Conservation (phyloP, 2,113 vertebrate genomes). For the Otocyon megalotis region DNA sequence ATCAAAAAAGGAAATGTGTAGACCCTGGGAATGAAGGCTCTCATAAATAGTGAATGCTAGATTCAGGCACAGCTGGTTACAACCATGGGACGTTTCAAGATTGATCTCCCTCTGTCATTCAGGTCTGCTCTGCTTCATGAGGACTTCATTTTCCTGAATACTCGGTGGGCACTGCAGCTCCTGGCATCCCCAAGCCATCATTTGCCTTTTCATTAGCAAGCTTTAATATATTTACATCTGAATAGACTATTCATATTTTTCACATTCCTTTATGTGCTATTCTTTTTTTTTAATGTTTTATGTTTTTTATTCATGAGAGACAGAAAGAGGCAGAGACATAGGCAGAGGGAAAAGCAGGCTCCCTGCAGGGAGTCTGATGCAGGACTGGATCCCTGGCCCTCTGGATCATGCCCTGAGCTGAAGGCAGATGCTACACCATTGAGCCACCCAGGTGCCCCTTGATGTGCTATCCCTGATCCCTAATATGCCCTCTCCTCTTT, state of each 20-base stretch:
- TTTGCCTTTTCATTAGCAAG: neutral
- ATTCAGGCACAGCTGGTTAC: neutral
- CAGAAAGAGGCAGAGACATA: too few species aligned
- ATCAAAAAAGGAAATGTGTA: neutral
- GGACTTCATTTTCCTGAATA: neutral
- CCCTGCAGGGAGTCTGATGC: too few species aligned
- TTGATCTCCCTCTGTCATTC: neutral
- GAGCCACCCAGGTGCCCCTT: neutral
- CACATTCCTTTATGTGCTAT: neutral
- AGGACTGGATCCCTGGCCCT: too few species aligned
- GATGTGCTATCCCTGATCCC: neutral
- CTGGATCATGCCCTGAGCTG: too few species aligned
- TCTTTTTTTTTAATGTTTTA: too few species aligned
- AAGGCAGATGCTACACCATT: too few species aligned
- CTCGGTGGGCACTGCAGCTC: accelerated
- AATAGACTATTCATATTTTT: neutral
- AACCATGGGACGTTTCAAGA: too few species aligned
- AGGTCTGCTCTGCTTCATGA: neutral
- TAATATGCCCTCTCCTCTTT: neutral
- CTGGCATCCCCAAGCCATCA: neutral
- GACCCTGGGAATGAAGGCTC: neutral
- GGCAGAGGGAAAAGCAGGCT: too few species aligned
- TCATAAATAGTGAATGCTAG: neutral
- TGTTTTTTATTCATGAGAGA: too few species aligned
- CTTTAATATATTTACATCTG: neutral